These are phyloP conservation scores for Strigops habroptila DNA, from an alignment of 2,113 vertebrate genomes.

Conservation along the genomic window DNA sequence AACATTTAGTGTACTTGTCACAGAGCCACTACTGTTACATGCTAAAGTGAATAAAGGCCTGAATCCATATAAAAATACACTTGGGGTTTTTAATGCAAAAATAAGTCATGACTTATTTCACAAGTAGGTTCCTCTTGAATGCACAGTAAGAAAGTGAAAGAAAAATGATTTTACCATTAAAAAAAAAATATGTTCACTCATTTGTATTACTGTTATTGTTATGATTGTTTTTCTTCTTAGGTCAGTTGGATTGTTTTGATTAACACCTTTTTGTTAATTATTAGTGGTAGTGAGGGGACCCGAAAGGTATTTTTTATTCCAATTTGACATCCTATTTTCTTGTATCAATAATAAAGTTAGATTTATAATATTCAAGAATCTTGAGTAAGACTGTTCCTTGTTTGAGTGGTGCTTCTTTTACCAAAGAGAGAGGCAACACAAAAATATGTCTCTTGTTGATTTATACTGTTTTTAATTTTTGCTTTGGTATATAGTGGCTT, in stretches of 20 bases:
- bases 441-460: background rate
- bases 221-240: background rate
- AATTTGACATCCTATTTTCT: background rate
- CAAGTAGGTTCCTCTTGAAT: background rate
- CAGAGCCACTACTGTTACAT: background rate
- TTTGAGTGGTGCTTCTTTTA: background rate
- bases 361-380: background rate
- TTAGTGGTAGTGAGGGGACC: fast-evolving
- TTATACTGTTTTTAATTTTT: background rate
- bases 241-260: background rate
- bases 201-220: background rate
- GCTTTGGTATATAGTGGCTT: background rate
- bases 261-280: background rate
- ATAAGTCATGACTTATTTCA: background rate
- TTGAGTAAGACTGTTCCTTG: background rate
- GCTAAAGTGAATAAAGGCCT: background rate
- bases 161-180: background rate
- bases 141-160: background rate
- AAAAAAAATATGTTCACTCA: background rate
- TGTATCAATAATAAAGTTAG: background rate
- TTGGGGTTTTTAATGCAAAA: background rate
- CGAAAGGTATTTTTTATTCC: background rate
- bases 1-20: background rate
- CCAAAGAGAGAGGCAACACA: background rate
- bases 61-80: background rate